Conservation (phyloP, 2,797 vertebrate genomes). For the Ataeniobius toweri region DNA sequence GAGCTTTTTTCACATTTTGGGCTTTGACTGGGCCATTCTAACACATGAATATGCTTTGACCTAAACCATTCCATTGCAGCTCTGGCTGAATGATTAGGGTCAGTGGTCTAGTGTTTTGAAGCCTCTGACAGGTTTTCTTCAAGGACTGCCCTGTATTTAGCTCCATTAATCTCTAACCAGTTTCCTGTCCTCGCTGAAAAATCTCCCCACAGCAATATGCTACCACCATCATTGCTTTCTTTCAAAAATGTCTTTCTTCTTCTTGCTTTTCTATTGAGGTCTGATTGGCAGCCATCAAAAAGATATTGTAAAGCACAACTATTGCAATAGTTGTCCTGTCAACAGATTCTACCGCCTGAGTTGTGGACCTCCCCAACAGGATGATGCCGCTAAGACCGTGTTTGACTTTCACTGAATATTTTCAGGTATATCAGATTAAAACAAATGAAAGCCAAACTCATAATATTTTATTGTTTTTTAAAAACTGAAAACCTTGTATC, state of each 20-base stretch:
- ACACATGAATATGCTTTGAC: too few species aligned
- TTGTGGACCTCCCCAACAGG: background rate
- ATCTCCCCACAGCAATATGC: background rate
- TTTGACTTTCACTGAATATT: background rate
- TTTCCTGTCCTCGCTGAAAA: background rate
- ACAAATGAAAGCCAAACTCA: background rate
- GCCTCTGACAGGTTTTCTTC: background rate
- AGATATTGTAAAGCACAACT: too few species aligned
- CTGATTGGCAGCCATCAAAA: background rate
- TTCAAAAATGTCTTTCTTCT: background rate
- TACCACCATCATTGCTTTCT: background rate
- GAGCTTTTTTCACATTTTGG: background rate
- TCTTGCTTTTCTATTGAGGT: background rate
- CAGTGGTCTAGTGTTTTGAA: too few species aligned
- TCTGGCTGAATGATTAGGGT: too few species aligned
- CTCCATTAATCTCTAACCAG: background rate
- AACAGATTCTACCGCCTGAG: background rate
- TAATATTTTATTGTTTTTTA: background rate
- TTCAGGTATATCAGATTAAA: too few species aligned
- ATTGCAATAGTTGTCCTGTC: background rate
- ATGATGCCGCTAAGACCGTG: background rate
- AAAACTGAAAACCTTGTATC: background rate
- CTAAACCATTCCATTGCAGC: too few species aligned
- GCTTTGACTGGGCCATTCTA: background rate
- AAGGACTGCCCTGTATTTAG: background rate